Evolutionary conservation across 2,113 vertebrate genomes (phyloP).

Genomic region (Ifrita kowaldi): DNA sequence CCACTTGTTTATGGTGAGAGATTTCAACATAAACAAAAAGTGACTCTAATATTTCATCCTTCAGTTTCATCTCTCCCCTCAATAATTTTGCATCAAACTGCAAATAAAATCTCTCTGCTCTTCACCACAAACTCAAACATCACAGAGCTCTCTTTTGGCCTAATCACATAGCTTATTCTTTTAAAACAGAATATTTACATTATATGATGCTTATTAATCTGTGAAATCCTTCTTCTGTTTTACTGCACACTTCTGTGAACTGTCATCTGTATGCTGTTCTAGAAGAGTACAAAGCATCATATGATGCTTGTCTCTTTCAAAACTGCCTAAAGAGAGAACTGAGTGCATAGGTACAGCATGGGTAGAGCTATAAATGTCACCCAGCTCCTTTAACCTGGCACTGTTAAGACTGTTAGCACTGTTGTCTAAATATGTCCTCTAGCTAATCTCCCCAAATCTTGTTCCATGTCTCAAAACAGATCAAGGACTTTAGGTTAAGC

Average conservation of each 20-base stretch:
- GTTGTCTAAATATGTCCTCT: background rate
- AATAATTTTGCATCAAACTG: background rate
- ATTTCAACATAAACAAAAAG: background rate
- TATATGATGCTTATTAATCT: background rate
- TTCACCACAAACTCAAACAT: background rate
- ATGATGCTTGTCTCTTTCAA: background rate
- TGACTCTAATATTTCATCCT: background rate
- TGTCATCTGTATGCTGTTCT: background rate
- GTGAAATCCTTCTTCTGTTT: background rate
- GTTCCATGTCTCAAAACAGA: background rate
- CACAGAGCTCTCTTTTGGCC: background rate
- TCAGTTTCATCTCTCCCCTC: background rate
- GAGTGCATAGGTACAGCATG: background rate
- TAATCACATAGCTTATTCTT: background rate
- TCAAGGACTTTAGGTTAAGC: background rate
- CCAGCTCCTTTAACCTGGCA: background rate
- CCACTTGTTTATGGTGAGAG: background rate
- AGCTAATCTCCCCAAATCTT: background rate
- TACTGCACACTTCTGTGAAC: background rate
- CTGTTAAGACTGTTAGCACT: background rate
- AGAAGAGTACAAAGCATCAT: background rate
- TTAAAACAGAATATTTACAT: background rate
- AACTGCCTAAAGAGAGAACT: background rate
- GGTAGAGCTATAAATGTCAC: background rate
- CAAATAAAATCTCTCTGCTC: background rate